Base-by-base conservation (phyloP, 2,113 vertebrate genomes). In the Chlorocebus sabaeus region DNA sequence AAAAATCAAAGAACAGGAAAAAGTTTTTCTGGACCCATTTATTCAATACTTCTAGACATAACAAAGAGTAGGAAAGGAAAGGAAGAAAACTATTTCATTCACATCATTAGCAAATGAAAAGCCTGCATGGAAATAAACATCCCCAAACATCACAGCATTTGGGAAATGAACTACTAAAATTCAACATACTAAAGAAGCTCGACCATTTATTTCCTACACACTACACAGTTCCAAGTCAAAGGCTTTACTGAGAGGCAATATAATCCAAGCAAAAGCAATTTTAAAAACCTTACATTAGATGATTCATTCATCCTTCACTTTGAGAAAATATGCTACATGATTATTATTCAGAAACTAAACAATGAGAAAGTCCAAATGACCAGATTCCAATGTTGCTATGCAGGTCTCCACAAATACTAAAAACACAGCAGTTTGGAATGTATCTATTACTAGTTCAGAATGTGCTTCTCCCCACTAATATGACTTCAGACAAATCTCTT, bases 331-430 rank as follows among this genome's bases (percentile, higher is more conserved):
- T 23, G 4, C 72, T 83, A 76, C n/a, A 55, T 48, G 48, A 90
- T 50, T 94, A 55, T 83, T 67, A 94, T 61, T 94, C n/a, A 87
- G 27, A 95, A 96, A 64, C 40, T 35, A 92, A 90, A 52, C 50
- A 89, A 83, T 17, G 4, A 72, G 13, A 70, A 70, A 75, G 17
- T 45, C 61, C 40, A 90, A 67, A 43, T 67, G 48, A 82, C 30
- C 75, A 92, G 59, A 92, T 59, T 50, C 70, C 68, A 95, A 0
- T 12, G 1, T 35, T 85, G 8, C 14, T 59, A 78, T 48, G 30
- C 59, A 89, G 0, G 2, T 5, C 35, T 86, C 25, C 23, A 14
- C 30, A 96, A 32, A 18, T 16, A 95, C 35, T 64, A n/a, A 80
- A 90, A 70, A 64, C 22, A 89, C 0, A 76, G 17, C 14, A 76